These are phyloP conservation scores for Microchirus variegatus DNA, from an alignment of 2,797 vertebrate species.

Conservation along the genomic window DNA sequence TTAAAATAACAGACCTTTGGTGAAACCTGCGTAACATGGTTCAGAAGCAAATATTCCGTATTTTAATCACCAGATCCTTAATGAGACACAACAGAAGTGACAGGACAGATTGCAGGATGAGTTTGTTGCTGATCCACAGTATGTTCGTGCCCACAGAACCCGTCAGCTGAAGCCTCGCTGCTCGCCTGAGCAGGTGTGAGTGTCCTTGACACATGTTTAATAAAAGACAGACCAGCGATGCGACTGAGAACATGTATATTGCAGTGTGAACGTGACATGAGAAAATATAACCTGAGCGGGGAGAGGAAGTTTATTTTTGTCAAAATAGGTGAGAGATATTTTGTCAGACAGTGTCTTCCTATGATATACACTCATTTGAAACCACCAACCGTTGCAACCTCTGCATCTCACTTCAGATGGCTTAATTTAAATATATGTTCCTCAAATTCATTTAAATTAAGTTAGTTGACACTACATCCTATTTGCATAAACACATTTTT, in stretches of 20 bases:
- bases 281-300: no score
- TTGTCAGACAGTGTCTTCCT: no score
- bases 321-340: no score
- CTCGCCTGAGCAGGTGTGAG: slow-evolving; percentile 46
- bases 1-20: slow-evolving; percentile 17
- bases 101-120: slow-evolving; percentile 63
- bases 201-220: slow-evolving; percentile 36
- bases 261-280: background rate
- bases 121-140: slow-evolving; percentile 33
- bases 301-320: no score
- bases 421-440: no score
- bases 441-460: no score
- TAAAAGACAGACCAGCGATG: slow-evolving; percentile 24
- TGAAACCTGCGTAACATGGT: background rate
- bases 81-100: slow-evolving; percentile 63
- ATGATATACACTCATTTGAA: no score
- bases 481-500: background rate
- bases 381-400: no score
- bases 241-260: slow-evolving; percentile 18
- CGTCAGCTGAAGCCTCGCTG: slow-evolving; percentile 38
- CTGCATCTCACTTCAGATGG: no score
- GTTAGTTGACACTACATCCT: no score
- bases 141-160: slow-evolving; percentile 45
- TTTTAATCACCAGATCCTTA: slow-evolving; percentile 51
- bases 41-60: slow-evolving; percentile 18